Conservation (phyloP, 2,797 vertebrate genomes). For the Cossypha caffra region DNA sequence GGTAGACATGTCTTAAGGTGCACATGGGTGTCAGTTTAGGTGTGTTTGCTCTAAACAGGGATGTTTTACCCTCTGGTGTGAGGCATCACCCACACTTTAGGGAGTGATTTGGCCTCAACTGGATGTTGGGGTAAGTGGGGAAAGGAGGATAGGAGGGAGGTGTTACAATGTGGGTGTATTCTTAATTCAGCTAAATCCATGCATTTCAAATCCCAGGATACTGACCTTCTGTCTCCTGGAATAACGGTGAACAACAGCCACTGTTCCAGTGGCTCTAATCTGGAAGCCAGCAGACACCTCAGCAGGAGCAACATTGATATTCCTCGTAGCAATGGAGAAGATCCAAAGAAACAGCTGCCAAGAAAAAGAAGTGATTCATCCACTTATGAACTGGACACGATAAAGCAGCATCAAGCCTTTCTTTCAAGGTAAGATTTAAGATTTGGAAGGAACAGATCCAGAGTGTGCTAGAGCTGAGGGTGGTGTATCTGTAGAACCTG, state of each 20-base stretch:
- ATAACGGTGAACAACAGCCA: conserved; percentile 85
- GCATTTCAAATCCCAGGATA: conserved; percentile 80
- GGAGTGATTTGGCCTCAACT: background rate
- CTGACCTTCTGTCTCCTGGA: conserved; percentile 92
- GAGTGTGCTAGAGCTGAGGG: background rate
- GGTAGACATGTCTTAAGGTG: background rate
- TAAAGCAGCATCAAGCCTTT: conserved; percentile 97
- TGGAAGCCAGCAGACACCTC: conserved; percentile 92
- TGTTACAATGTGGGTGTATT: background rate
- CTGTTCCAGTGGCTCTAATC: conserved; percentile 75
- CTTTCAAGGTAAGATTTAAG: conserved; percentile 88
- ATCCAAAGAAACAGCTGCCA: conserved; percentile 87
- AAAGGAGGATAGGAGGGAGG: background rate
- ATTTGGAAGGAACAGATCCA: background rate
- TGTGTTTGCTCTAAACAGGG: background rate
- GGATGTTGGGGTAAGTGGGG: background rate
- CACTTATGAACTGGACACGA: conserved; percentile 94
- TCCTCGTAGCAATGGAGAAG: conserved; percentile 86
- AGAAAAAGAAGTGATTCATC: conserved; percentile 97
- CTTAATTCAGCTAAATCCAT: background rate
- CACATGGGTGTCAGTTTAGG: background rate
- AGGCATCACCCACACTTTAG: background rate
- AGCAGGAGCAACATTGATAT: conserved; percentile 98
- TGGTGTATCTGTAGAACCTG: background rate
- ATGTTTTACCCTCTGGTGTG: background rate